A percentile compares a stretch with the other conserved stretches of the same genome.
Conservation (phyloP, 2,888 invertebrate genomes). For the Thymelicus acteon region DNA sequence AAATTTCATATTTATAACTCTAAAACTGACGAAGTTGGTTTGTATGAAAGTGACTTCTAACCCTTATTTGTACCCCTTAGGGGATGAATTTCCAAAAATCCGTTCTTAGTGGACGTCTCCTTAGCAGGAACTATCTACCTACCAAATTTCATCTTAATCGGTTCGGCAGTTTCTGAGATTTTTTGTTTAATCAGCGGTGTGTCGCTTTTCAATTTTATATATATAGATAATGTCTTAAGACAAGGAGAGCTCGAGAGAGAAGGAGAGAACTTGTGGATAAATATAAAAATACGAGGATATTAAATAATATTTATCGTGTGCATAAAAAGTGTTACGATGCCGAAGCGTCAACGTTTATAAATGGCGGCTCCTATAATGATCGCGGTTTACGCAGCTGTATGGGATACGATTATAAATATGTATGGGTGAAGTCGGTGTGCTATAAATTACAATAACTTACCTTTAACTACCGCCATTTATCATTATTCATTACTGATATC, state of each 20-base stretch:
- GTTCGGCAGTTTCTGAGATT: no score
- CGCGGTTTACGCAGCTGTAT: neutral
- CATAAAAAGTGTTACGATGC: neutral
- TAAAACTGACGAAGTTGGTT: no score
- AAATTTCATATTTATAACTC: no score
- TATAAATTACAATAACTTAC: constrained; percentile 16
- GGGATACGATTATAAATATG: neutral
- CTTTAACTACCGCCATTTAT: neutral
- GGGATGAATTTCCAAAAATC: no score
- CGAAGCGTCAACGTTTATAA: neutral
- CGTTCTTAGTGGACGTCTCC: no score
- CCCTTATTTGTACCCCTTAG: no score
- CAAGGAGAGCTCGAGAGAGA: neutral
- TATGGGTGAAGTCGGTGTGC: neutral
- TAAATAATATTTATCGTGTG: constrained; percentile 3
- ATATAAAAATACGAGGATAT: neutral
- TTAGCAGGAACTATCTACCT: no score
- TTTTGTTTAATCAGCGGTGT: no score
- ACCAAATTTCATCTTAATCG: no score
- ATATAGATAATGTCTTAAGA: neutral
- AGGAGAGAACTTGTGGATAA: neutral
- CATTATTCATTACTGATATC: neutral
- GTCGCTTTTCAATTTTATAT: no score
- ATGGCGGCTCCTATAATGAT: neutral
- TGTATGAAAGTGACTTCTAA: no score